Percentiles rank a stretch among this genome's conserved stretches.
Conservation (phyloP, 2,113 vertebrate species). For the Triplophysa tibetana region DNA sequence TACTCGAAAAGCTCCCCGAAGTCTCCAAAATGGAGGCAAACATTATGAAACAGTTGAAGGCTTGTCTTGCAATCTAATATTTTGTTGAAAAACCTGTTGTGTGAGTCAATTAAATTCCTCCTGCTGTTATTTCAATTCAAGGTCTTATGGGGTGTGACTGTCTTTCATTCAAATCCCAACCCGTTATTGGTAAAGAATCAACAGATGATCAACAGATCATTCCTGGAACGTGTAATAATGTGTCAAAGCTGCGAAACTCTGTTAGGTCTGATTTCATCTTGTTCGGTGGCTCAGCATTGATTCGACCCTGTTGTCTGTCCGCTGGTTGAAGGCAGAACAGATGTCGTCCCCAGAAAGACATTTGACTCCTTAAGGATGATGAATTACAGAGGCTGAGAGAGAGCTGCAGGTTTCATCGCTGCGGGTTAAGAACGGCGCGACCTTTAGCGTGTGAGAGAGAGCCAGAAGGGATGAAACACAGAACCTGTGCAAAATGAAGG, state of each 20-base stretch:
- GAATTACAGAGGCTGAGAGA: slow-evolving; percentile 16
- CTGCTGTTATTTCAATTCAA: no score
- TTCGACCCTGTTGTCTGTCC: not conserved
- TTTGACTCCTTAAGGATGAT: slow-evolving; percentile 25
- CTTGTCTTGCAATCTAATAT: no score
- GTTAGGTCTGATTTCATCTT: not conserved
- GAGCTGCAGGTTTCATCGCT: slow-evolving; percentile 11
- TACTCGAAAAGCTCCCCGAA: no score
- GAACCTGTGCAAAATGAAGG: not conserved
- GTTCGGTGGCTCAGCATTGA: not conserved
- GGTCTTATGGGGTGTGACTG: no score
- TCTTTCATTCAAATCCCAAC: no score
- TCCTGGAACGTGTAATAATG: not conserved
- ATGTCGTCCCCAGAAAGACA: not conserved
- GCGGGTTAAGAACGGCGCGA: not conserved
- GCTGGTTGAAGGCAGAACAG: not conserved
- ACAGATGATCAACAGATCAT: no score
- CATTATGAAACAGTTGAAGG: no score
- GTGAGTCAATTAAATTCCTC: no score
- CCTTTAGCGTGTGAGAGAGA: slow-evolving; percentile 13
- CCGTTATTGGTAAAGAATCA: no score
- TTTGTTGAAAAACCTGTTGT: no score
- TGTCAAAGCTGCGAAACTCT: not conserved
- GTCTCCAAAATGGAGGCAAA: no score
- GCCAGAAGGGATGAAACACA: not conserved